Evolutionary conservation across 2,888 invertebrate genomes (phyloP), one percentile per base, ranked within the genome.

Genomic region (Hyppa rectilinea): DNA sequence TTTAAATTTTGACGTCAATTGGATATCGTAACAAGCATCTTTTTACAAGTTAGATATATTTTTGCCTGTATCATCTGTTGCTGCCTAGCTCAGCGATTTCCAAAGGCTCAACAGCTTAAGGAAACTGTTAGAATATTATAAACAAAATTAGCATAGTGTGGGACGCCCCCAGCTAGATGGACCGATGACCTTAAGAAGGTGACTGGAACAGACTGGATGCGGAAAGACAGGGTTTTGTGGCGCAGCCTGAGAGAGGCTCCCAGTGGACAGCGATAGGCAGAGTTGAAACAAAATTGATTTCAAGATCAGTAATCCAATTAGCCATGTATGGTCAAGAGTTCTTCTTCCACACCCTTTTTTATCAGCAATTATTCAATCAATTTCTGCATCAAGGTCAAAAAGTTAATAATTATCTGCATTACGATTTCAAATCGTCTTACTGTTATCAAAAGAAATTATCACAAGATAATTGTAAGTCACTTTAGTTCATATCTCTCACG

Each of bases 381-480:
- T 55, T 29, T 20, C 60, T 50, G 49, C 45, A 43, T 49, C 71
- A 81, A 78, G 77, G 77, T 62, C 38, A 76, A 53, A 58, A 47
- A 52, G 55, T 68, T n/a, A 38, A 50, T 17, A 23, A n/a, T 20
- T 64, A 78, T 80, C 69, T 60, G 55, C 17, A 60, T 63, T 34
- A 47, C 20, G 36, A 65, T 63, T 80, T 29, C 12, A 34, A 69
- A 70, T 53, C 60, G 34, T 63, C 63, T 64, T 60, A 59, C 17
- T 36, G 43, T 60, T 62, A 69, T 56, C 67, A 67, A 63, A 59
- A 85, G 80, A 85, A 85, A 87, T 83, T 82, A 85, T 62, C 64
- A 34, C 26, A 20, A 66, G 76, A 80, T 71, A 78, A 73, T 77
- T 69, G 53, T 56, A 66, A 47, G 40, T 47, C 31, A 68, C 60